These are phyloP conservation scores for Platerodrilus igneus DNA, from an alignment of 2,888 invertebrate species.

Conservation along the genomic window DNA sequence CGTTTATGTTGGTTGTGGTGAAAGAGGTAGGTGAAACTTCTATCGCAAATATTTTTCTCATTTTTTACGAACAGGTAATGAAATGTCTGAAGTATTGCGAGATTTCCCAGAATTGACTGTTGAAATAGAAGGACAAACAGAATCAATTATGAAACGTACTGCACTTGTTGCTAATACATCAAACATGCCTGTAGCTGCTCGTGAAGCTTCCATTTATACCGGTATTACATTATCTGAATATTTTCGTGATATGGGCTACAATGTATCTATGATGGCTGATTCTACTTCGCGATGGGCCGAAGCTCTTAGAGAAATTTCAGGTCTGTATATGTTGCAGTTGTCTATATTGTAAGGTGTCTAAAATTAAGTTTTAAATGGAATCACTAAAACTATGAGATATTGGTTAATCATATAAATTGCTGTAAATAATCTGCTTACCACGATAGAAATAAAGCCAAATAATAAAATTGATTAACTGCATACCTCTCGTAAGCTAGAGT, in stretches of 20 bases:
- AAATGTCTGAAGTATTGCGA: slow-evolving; percentile 98
- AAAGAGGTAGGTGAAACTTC: slow-evolving; percentile 66
- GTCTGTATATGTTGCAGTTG: slow-evolving; percentile 37
- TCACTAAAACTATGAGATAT: background rate
- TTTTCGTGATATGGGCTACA: slow-evolving; percentile 99
- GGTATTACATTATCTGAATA: slow-evolving; percentile 99
- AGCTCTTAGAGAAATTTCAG: slow-evolving; percentile 98
- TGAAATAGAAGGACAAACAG: slow-evolving; percentile 93
- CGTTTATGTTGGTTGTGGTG: slow-evolving; percentile 98
- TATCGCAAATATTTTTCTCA: slow-evolving; percentile 9
- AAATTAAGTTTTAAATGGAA: background rate
- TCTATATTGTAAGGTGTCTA: too few relatives aligned
- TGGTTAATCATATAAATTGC: background rate
- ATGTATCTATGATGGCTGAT: slow-evolving; percentile 99
- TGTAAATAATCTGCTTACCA: too few relatives aligned
- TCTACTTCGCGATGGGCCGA: slow-evolving; percentile 99
- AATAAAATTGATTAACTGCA: too few relatives aligned
- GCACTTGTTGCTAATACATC: slow-evolving; percentile 99
- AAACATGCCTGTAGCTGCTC: slow-evolving; percentile 99
- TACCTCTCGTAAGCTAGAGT: too few relatives aligned
- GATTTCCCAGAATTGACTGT: slow-evolving; percentile 98
- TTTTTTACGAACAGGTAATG: slow-evolving; percentile 63
- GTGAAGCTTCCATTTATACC: slow-evolving; percentile 99
- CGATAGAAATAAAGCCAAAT: background rate
- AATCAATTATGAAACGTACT: slow-evolving; percentile 99